Evolutionary conservation across 2,113 vertebrate genomes (phyloP).

Genomic region (Scytalopus superciliaris): DNA sequence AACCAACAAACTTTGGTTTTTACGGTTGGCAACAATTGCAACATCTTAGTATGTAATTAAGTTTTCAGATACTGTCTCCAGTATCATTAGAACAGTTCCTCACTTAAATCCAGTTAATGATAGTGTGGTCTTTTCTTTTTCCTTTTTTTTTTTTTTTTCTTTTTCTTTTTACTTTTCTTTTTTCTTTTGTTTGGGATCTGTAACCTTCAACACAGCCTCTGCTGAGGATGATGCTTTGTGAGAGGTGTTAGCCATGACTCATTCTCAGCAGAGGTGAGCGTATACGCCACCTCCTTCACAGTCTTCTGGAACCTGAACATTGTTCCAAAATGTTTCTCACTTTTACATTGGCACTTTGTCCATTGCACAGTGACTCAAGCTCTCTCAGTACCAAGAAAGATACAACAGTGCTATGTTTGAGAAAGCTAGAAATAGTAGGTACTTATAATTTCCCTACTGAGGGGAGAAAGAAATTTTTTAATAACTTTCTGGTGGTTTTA

Average conservation of each 20-base stretch:
- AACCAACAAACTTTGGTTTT: neutral
- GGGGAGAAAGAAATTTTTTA: neutral
- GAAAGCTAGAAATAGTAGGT: neutral
- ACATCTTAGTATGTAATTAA: neutral
- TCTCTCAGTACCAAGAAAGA: neutral
- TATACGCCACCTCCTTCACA: accelerated
- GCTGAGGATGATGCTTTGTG: neutral
- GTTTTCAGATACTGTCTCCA: neutral
- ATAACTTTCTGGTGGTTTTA: neutral
- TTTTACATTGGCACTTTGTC: neutral
- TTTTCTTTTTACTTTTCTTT: accelerated
- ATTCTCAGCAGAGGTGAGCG: neutral
- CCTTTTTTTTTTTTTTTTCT: neutral
- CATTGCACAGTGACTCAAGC: neutral
- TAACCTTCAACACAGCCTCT: neutral
- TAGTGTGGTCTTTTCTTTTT: neutral
- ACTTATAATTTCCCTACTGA: neutral
- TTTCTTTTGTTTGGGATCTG: neutral
- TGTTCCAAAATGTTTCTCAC: neutral
- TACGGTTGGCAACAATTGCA: neutral
- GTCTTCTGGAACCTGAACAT: neutral
- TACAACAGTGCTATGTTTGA: neutral
- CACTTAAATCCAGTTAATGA: neutral
- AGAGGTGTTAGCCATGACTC: neutral
- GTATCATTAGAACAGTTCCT: neutral